Conservation (phyloP, 2,888 invertebrate genomes). For the Zeuzera pyrina region DNA sequence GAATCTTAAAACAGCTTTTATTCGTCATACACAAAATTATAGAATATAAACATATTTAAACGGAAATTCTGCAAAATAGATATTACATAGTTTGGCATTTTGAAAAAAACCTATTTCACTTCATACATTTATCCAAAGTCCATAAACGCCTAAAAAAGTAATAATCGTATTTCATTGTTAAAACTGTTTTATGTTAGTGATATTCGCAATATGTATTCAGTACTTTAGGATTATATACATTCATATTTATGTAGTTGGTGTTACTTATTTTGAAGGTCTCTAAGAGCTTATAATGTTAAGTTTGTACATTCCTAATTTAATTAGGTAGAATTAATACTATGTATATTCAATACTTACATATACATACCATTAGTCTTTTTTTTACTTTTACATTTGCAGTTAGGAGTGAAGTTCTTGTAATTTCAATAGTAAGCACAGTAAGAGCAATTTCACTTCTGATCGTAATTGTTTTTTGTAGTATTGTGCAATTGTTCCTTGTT, state of each 20-base stretch:
- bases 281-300: conserved; percentile 34
- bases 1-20: too few species aligned
- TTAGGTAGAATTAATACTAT: conserved; percentile 2
- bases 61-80: too few species aligned
- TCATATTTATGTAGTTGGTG: conserved; percentile 11
- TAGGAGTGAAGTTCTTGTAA: conserved; percentile 16
- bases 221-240: background rate
- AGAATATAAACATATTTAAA: too few species aligned
- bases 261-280: conserved; percentile 15
- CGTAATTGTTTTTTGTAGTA: conserved; percentile 9
- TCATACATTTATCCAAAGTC: too few species aligned
- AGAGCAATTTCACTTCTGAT: conserved; percentile 6
- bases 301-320: conserved; percentile 58
- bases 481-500: conserved; percentile 19
- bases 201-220: conserved; percentile 1
- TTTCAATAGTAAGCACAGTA: conserved; percentile 6
- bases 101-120: too few species aligned
- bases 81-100: too few species aligned
- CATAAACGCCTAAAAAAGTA: too few species aligned
- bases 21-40: too few species aligned
- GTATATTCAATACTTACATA: conserved; percentile 6
- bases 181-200: too few species aligned
- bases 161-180: too few species aligned
- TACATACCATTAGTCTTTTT: background rate
- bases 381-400: conserved; percentile 2